These are phyloP conservation scores for Leucopsar rothschildi DNA, from an alignment of 2,113 vertebrate species.

Conservation along the genomic window DNA sequence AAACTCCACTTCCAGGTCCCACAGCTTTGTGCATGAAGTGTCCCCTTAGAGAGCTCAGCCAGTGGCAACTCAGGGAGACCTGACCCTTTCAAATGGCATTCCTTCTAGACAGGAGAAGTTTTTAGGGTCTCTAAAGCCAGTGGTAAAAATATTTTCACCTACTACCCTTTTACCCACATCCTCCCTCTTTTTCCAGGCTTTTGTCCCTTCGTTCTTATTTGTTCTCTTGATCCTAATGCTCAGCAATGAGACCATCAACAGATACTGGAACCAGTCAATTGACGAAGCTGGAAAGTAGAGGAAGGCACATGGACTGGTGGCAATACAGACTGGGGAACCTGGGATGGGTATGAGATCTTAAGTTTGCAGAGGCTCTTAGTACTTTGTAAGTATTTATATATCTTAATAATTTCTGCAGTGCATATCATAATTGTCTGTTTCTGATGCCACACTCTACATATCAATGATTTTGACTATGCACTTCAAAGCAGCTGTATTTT, in stretches of 20 bases:
- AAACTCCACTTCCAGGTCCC: neutral
- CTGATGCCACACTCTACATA: neutral
- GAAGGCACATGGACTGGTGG: no score
- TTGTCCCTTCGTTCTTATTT: neutral
- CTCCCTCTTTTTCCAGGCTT: neutral
- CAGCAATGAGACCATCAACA: neutral
- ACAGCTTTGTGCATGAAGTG: neutral
- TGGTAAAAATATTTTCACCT: neutral
- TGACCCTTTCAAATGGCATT: neutral
- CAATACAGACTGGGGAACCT: neutral
- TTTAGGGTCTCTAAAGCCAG: neutral
- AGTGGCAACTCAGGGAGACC: neutral
- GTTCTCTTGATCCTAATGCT: neutral
- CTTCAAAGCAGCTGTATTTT: neutral
- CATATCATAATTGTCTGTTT: neutral
- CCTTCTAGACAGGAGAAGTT: neutral
- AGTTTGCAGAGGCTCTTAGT: neutral
- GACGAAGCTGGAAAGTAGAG: neutral
- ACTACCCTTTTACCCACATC: neutral
- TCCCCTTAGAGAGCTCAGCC: neutral
- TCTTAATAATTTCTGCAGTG: neutral
- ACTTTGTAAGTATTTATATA: no score
- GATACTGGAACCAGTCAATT: accelerated
- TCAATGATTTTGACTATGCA: neutral
- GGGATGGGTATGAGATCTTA: neutral